phyloP scores from a whole-genome alignment of 1,140 invertebrate species.

The Drosophila kikkawai region DNA sequence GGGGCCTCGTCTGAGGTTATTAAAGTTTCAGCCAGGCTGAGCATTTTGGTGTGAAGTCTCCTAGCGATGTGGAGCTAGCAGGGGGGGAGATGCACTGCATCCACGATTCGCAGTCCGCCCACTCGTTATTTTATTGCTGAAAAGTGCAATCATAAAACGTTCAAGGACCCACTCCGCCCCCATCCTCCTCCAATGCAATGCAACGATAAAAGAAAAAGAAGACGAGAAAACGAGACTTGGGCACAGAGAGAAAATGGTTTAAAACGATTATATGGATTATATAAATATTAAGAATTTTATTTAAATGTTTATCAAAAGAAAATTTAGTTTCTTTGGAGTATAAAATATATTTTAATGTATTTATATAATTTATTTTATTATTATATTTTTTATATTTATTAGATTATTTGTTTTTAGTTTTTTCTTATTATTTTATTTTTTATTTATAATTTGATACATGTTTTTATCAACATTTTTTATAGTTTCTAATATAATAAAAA shows the following conservation, averaged over 20 bases:
- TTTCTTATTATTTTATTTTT: no score
- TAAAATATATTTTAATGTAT: no score
- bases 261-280: neutral
- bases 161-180: conserved; percentile 46
- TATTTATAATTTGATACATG: no score
- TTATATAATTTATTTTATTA: no score
- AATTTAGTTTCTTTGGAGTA: no score
- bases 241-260: neutral
- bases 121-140: conserved; percentile 71
- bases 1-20: conserved; percentile 67
- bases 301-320: no score
- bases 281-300: neutral
- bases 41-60: conserved; percentile 60
- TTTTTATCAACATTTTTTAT: no score
- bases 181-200: conserved; percentile 6
- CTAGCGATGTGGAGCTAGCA: conserved; percentile 12
- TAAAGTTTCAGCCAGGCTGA: conserved; percentile 64
- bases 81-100: conserved; percentile 13
- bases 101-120: conserved; percentile 8
- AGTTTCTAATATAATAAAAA: no score
- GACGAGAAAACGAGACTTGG: neutral
- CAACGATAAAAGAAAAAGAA: conserved; percentile 29
- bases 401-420: no score
- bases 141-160: conserved; percentile 82
- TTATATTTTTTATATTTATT: no score